These are phyloP conservation scores for Proisotoma minuta DNA, from an alignment of 2,888 invertebrate genomes.

Conservation along the genomic window DNA sequence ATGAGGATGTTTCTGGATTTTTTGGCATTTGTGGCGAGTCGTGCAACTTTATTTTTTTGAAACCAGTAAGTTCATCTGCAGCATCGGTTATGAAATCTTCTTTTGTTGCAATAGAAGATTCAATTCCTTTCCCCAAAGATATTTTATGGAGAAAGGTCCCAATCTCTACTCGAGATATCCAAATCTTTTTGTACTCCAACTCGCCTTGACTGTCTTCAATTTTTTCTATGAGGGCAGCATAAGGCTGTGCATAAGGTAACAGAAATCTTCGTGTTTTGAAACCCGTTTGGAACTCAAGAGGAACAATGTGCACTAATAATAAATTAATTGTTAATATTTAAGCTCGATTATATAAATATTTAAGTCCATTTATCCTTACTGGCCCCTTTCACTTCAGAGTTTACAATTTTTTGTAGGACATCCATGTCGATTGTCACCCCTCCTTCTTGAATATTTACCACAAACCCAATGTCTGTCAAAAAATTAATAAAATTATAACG, in stretches of 20 bases:
- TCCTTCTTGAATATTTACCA: constrained; percentile 6
- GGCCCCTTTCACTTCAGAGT: constrained; percentile 1
- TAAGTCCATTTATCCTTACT: too few species aligned
- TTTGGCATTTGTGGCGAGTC: too few species aligned
- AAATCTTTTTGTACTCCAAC: constrained; percentile 17
- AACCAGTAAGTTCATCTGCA: too few species aligned
- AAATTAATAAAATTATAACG: not conserved
- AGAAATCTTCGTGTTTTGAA: not conserved
- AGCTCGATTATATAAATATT: too few species aligned
- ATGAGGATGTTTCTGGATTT: not conserved
- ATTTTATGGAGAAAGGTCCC: constrained; percentile 24
- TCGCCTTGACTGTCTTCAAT: constrained; percentile 18
- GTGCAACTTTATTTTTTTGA: too few species aligned
- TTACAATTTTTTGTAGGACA: not conserved
- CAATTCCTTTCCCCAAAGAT: constrained; percentile 12
- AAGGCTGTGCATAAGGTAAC: constrained; percentile 3
- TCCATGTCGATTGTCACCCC: not conserved
- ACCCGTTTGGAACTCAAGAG: not conserved
- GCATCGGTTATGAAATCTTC: too few species aligned
- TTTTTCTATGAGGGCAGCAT: constrained; percentile 15
- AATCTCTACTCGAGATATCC: constrained; percentile 18
- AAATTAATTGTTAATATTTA: not conserved
- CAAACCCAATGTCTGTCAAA: constrained; percentile 13
- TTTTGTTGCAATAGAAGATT: constrained; percentile 11
- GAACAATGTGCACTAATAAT: not conserved